Percentiles rank a stretch among this genome's conserved stretches.
phyloP scores from a whole-genome alignment of 2,797 vertebrate species.

The Buphagus erythrorhynchus region DNA sequence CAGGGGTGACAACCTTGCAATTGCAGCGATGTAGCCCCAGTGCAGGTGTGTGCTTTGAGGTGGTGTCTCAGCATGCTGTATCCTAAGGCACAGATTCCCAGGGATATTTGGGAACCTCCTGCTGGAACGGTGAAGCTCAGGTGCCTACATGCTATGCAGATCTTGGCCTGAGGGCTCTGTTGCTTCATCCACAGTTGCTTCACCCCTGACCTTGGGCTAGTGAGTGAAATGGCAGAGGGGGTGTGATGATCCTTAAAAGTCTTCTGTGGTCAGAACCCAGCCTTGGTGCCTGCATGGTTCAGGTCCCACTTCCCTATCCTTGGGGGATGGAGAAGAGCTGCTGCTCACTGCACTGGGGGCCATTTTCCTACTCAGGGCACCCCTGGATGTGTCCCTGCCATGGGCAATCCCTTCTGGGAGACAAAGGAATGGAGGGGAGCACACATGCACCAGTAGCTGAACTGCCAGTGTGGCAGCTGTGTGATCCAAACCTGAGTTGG shows the following conservation, averaged over 20 bases:
- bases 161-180: not conserved
- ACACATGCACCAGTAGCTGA: rapidly evolving
- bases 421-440: not conserved
- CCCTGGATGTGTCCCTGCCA: rapidly evolving
- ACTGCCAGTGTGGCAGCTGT: rapidly evolving
- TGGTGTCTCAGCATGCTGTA: not conserved
- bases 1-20: not conserved
- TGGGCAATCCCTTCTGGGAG: rapidly evolving
- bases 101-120: not conserved
- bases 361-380: not conserved
- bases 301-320: not conserved
- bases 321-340: not conserved
- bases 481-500: not conserved
- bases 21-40: rapidly evolving
- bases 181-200: conserved; percentile 1
- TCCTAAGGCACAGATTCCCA: not conserved
- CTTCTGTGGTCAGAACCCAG: not conserved
- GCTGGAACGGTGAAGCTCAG: not conserved
- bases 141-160: not conserved
- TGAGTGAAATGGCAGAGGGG: not conserved
- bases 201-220: not conserved
- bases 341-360: not conserved
- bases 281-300: not conserved
- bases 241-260: not conserved
- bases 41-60: rapidly evolving